Base-by-base conservation (phyloP, 2,888 invertebrate genomes). In the Laspeyria flexula region DNA sequence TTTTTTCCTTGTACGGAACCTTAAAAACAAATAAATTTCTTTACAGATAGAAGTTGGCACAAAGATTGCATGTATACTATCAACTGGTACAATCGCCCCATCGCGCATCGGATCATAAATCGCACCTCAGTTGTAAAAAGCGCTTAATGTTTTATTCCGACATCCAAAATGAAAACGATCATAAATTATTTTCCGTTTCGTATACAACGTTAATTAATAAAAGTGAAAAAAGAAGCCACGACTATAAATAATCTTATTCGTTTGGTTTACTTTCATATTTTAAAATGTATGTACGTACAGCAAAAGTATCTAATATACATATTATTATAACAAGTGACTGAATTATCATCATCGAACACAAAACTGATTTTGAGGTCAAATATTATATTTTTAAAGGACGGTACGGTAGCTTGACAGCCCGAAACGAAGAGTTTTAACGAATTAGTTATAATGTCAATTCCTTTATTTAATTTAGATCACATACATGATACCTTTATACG, bases 201-300 rank as follows among this genome's bases (percentile, higher is more conserved):
- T 54, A 49, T 29, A 54, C 30, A 46, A 54, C 34, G 35, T 38
- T 56, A 47, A 65, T 60, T 64, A 59, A 53, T 50, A 47, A 37
- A 52, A 52, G 55, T 45, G 48, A 42, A 62, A 62, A 58, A 37
- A 49, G 46, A 55, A 47, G 44, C 34, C 13, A 18, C 27, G 12
- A 31, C 38, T 11, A 61, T 65, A 55, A 50, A 62, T 44, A 39
- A 40, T 48, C 31, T 3, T 30, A 6, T 48, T 43, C 35, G 9
- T 50, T 43, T 47, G 39, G 43, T 52, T 57, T 62, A 45, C 27
- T 43, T 25, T 50, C 16, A 40, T 27, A 12, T 16, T 21, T 1
- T 18, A 21, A n/a, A 29, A 23, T 11, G 21, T 18, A 42, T 12
- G 3, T 27, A 35, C 4, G 10, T 3, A 3, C 5, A 5, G 11